Evolutionary conservation across 1,140 invertebrate species (phyloP), one percentile per base, ranked within the genome.

Genomic region (Philaenus spumarius): DNA sequence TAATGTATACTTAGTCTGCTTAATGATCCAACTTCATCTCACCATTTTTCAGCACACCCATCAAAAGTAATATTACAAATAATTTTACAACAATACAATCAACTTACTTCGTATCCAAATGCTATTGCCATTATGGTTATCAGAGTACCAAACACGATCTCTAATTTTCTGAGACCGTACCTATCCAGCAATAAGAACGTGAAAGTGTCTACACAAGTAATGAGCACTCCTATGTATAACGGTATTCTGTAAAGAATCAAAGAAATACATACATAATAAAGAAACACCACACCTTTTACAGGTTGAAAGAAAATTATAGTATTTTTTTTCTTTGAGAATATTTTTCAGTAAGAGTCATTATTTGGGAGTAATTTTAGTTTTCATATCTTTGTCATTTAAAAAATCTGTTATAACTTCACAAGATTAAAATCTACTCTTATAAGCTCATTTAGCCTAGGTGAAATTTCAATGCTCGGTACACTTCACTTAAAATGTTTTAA

Each of bases 101-200:
- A 55, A 63, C 71, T 72, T 78, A 89, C 87, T 78, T 95, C 87
- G 71, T 92, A 96, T 26, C 93, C 93, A 75, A 96, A 96, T 3
- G 89, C 87, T 7, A 92, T 66, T 40, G 85, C 92, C 93, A 96
- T 96, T 0, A 89, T 71, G 2, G 80, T 74, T 59, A 96, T 96
- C 0, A 96, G 78, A 61, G 91, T 76, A 23, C 80, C 89, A 74
- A 96, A 96, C 65, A 96, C 84, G 12, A 86, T 76, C 74, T 96
- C 93, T 57, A 96, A 73, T 75, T 95, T 95, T 60, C 93, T 75
- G 15, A 96, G 76, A 12, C 93, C 93, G 75, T 94, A 95, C 66
- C 90, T 93, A 68, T 96, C 93, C 55, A 96, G 74, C 60, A 93
- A 82, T 59, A 96, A 77, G 75, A 96, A 96, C n/a, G 92, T 93